Evolutionary conservation across 1,140 invertebrate species (phyloP), one percentile per base, ranked within the genome.

Genomic region (Calephelis nemesis): DNA sequence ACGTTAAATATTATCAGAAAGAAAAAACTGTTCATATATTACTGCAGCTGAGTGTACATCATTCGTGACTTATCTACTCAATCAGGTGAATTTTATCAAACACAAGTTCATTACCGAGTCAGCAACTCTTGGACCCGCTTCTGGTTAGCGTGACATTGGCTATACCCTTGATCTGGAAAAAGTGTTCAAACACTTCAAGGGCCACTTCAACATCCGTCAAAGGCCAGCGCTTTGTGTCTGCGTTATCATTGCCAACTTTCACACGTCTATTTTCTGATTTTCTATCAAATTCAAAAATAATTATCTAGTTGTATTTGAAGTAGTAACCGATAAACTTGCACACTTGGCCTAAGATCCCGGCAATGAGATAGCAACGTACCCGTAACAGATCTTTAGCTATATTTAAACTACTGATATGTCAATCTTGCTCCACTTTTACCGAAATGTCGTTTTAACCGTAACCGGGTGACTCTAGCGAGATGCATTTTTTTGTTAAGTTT

Each of bases 81-180:
- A 54, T 54, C 52, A 54, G 52, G 15, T 54, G 52, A 39, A 54
- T 30, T 54, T 54, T 54, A 54, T 54, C 52, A 54, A 54, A 54
- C 19, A 30, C 9, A 13, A 39, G 52, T 54, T 54, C 52, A 54
- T 54, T 54, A 54, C 52, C 52, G 52, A 15, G 52, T 54, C 52
- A 54, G 52, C 52, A 54, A 30, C 52, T 54, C 52, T 54, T 54
- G 52, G 52, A 30, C 13, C 10, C 52, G 52, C 52, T 54, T 30
- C 52, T 54, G 52, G 52, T 52, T 8, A 15, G 19, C 50, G 50
- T 54, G 52, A 54, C 52, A 54, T 54, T 54, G 52, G 52, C 19
- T 54, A 5, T 30, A 47, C 15, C 58, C 54, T 70, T 66, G 66
- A 11, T 70, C 47, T 42, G 39, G 52, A 62, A 65, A 54, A 15